Evolutionary conservation across 1,140 invertebrate genomes (phyloP), one percentile per base, ranked within the genome.

Genomic region (Drepana arcuata): DNA sequence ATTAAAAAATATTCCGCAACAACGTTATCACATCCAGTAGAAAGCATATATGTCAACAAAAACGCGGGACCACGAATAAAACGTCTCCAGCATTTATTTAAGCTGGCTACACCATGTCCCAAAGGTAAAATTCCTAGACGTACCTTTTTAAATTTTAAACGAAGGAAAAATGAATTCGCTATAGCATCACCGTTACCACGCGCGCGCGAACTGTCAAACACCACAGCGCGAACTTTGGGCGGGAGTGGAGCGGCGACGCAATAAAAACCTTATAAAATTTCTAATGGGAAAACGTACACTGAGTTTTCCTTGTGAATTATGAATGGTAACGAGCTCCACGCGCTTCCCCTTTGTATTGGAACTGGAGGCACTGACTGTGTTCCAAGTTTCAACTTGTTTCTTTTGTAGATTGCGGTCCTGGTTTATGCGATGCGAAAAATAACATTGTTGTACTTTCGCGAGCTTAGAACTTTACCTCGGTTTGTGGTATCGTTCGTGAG

Each of bases 191-290:
- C n/a, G n/a, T n/a, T n/a, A n/a, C n/a, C n/a, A n/a, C n/a, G n/a
- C n/a, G n/a, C n/a, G n/a, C n/a, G n/a, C n/a, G n/a, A n/a, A n/a
- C n/a, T 59, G 67, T 77, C 65, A 63, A 62, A 55, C 51, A 47
- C 41, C 43, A 29, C 40, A 55, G 43, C 41, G 44, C 42, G 35
- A 73, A 75, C 54, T 68, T 71, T 69, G 54, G 48, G 56, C 58
- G 63, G 49, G 57, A 62, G 41, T 40, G 41, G 42, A 39, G 43
- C 32, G 16, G 42, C 47, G 31, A 35, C 36, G 48, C 64, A 66
- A 73, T 80, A 75, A 80, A 77, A 80, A 80, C 70, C 68, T 77
- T 73, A 80, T 75, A 80, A 80, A 80, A 80, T 77, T 75, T 65
- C 53, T 73, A 80, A 80, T 80, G 60, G 69, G 65, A 78, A 80